Evolutionary conservation across 2,113 vertebrate species (phyloP).

Genomic region (Cricetomys ansorgei): DNA sequence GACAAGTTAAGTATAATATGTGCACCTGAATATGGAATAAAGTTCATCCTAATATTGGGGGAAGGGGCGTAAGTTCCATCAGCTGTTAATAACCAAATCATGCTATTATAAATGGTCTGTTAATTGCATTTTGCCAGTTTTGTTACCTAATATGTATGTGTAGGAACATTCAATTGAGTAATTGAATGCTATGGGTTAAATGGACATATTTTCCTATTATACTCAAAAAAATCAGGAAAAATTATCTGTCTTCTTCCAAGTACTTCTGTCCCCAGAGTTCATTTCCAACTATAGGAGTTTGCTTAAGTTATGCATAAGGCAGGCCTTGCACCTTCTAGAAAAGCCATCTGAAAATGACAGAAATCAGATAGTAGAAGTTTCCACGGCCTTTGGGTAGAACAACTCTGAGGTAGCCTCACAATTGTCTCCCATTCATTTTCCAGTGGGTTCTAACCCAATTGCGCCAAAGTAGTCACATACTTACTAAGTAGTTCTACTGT

Average conservation of each 20-base stretch:
- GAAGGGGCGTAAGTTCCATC: neutral
- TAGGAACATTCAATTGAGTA: conserved; percentile 29
- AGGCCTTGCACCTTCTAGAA: neutral
- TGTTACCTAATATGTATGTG: neutral
- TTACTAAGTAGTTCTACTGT: neutral
- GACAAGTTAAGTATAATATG: conserved; percentile 27
- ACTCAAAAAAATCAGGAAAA: conserved; percentile 3
- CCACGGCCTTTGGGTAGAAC: neutral
- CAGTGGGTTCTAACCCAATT: neutral
- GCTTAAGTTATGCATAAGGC: neutral
- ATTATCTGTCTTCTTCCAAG: neutral
- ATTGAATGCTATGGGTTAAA: neutral
- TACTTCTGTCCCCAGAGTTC: neutral
- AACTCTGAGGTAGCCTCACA: neutral
- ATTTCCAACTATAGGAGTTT: neutral
- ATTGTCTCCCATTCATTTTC: neutral
- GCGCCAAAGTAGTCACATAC: neutral
- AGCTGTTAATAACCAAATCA: conserved; percentile 22
- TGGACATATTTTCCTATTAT: neutral
- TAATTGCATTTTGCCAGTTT: neutral
- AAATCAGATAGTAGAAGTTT: neutral
- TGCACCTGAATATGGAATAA: neutral
- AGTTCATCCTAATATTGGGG: neutral
- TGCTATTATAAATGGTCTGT: neutral
- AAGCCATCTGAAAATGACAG: neutral